Percentiles rank a stretch among this genome's conserved stretches.
Evolutionary conservation across 2,888 invertebrate genomes (phyloP).

Genomic region (Erebia aethiops): DNA sequence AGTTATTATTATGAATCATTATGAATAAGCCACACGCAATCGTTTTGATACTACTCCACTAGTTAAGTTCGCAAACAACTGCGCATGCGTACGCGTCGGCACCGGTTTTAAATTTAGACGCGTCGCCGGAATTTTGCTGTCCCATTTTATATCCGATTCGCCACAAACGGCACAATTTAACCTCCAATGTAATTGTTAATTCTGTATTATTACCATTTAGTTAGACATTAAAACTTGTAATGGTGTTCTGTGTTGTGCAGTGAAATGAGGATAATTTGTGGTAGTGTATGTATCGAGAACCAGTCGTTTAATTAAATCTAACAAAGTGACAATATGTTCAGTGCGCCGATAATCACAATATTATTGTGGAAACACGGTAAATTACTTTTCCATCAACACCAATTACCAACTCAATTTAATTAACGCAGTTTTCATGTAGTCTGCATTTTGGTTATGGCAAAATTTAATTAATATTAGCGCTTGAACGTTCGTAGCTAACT

Average conservation of each 20-base stretch:
- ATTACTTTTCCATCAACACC: slow-evolving; percentile 24
- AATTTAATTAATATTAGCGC: slow-evolving; percentile 1
- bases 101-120: slow-evolving; percentile 75
- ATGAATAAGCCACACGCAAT: slow-evolving; percentile 20
- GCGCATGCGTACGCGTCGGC: slow-evolving; percentile 74
- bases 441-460: slow-evolving; percentile 15
- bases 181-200: slow-evolving; percentile 40
- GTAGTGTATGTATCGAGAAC: slow-evolving; percentile 37
- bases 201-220: slow-evolving; percentile 21
- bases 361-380: slow-evolving; percentile 65
- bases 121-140: slow-evolving; percentile 67
- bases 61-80: slow-evolving; percentile 26
- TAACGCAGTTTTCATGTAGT: slow-evolving; percentile 13
- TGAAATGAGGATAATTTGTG: slow-evolving; percentile 49
- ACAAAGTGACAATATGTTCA: slow-evolving; percentile 54
- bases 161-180: slow-evolving; percentile 62
- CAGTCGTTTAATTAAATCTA: slow-evolving; percentile 32
- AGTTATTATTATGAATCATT: neutral
- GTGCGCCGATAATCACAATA: slow-evolving; percentile 53
- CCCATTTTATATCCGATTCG: slow-evolving; percentile 65
- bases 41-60: slow-evolving; percentile 14
- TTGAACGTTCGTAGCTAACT: neutral
- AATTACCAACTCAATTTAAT: slow-evolving; percentile 26
- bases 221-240: slow-evolving; percentile 18
- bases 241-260: slow-evolving; percentile 39